Base-by-base conservation (phyloP, 2,888 invertebrate genomes). In the Xylophagus ater region DNA sequence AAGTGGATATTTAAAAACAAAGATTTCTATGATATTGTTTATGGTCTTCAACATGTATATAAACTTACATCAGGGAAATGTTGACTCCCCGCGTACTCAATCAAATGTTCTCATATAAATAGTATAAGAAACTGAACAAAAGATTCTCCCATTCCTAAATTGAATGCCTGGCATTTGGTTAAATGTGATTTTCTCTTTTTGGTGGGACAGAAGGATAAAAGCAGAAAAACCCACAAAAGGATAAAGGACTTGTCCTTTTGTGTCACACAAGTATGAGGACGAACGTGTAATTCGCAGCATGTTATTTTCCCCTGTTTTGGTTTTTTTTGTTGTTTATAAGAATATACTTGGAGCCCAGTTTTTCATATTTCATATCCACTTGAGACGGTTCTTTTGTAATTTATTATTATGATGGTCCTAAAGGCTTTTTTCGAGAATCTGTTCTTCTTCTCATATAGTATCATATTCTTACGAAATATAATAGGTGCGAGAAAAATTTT, bases 301-400 rank as follows among this genome's bases (percentile, higher is more conserved):
- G n/a, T n/a, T n/a, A n/a, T n/a, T n/a, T n/a, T n/a, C n/a, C n/a
- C n/a, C n/a, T n/a, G n/a, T n/a, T n/a, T n/a, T n/a, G n/a, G n/a
- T n/a, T n/a, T n/a, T n/a, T n/a, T n/a, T n/a, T n/a, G n/a, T n/a
- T n/a, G n/a, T n/a, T n/a, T n/a, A n/a, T n/a, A n/a, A n/a, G n/a
- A n/a, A n/a, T n/a, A n/a, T n/a, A n/a, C n/a, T n/a, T n/a, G n/a
- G n/a, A n/a, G n/a, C n/a, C n/a, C n/a, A n/a, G n/a, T n/a, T n/a
- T n/a, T n/a, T n/a, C n/a, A n/a, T n/a, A n/a, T n/a, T n/a, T n/a
- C n/a, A n/a, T n/a, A n/a, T 43, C 43, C 43, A 43, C 43, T 43
- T 43, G 43, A 43, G 43, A 43, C 43, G 37, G n/a, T 40, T 40
- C 43, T 43, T 43, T 43, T 43, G 37, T 43, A 28, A 4, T 23